Evolutionary conservation across 2,797 vertebrate species (phyloP), one percentile per base, ranked within the genome.

Genomic region (Myotis myotis): DNA sequence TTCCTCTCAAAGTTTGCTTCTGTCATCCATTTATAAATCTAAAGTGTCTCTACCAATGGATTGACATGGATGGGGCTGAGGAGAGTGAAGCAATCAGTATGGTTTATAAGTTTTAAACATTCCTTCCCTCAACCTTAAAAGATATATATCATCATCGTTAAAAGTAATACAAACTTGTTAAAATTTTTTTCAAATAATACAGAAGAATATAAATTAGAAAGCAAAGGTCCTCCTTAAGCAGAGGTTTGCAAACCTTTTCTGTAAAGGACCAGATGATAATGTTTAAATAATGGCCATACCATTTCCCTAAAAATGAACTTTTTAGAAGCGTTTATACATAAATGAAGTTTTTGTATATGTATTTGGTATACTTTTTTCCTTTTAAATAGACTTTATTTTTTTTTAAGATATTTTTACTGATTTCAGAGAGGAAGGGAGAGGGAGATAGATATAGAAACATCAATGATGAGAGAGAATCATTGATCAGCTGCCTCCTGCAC

Each of bases 161-260:
- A 91, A 28, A 51, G 4, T 55, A 95, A 91, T 47, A 51, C n/a
- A 96, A 70, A 90, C 49, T 74, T 28, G 2, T 84, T 25, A 16
- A 87, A 87, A 83, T 81, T 23, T n/a, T 8, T 68, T 49, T 74
- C 30, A 70, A 82, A 87, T 91, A 70, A 68, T 57, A 15, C 28
- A 85, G 51, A 82, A 83, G 47, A 84, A 20, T 41, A 70, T 49
- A 66, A 62, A 85, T 41, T 53, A 94, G n/a, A 95, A 89, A 94
- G 22, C 38, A 44, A 64, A 86, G 41, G 23, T 60, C 28, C 28
- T 79, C 11, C 28, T 62, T 70, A 53, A 95, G 53, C 62, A 85
- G 20, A 30, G 1, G 8, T 62, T n/a, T 6, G n/a, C 49, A 87
- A 55, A 33, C n/a, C n/a, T 91, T 79, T 79, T 89, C 70, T 62